Percentiles rank a stretch among this genome's conserved stretches.
Conservation (phyloP, 2,888 invertebrate species). For the Nesidiocoris tenuis region DNA sequence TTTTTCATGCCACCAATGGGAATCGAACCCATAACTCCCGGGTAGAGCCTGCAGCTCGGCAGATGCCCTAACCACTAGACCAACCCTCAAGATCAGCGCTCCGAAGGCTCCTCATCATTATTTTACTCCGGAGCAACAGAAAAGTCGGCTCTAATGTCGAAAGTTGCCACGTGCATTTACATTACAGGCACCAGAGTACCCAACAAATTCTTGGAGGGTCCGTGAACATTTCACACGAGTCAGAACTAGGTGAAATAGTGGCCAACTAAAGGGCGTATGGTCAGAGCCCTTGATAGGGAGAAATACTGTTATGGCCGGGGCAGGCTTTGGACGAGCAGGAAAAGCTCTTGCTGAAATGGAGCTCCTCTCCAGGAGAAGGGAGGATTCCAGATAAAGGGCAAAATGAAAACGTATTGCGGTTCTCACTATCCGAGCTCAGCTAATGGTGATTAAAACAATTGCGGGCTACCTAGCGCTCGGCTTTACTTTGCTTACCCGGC, state of each 20-base stretch:
- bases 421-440: neutral
- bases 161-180: no score
- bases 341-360: neutral
- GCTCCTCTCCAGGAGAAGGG: neutral
- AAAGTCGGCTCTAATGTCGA: no score
- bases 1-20: no score
- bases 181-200: no score
- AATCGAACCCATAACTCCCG: no score
- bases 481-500: neutral
- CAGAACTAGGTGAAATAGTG: neutral
- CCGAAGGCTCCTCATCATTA: no score
- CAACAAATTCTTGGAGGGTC: no score
- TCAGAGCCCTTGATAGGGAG: neutral
- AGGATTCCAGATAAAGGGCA: neutral
- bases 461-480: neutral
- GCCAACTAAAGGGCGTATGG: neutral
- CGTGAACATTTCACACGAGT: no score
- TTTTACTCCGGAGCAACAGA: no score
- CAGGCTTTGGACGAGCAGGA: neutral
- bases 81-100: no score
- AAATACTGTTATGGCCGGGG: neutral
- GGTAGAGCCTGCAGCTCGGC: no score
- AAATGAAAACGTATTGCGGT: neutral
- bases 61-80: no score
- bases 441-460: neutral